These are phyloP conservation scores for Thalassophryne amazonica DNA, from an alignment of 2,797 vertebrate species.

Conservation along the genomic window DNA sequence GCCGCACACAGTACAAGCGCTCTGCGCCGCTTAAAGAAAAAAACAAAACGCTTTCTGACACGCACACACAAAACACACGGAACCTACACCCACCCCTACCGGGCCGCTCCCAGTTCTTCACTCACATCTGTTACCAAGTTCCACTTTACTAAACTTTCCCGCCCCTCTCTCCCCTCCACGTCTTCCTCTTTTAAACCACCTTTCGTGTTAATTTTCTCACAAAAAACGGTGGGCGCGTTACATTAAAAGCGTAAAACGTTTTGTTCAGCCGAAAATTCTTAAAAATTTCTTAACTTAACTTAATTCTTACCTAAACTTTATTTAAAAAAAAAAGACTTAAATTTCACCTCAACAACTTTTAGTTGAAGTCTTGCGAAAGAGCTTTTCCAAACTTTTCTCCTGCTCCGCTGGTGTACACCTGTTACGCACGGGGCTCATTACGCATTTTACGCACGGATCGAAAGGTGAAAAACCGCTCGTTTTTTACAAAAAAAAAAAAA, in stretches of 20 bases:
- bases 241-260: too few relatives aligned
- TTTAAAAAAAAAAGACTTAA: too few relatives aligned
- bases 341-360: neutral
- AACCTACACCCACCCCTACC: slow-evolving; percentile 73
- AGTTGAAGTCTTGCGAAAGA: neutral
- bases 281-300: too few relatives aligned
- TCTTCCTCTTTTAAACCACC: slow-evolving; percentile 1
- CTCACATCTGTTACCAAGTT: slow-evolving; percentile 79
- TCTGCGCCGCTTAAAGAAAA: too few relatives aligned
- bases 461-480: slow-evolving; percentile 2
- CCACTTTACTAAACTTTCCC: slow-evolving; percentile 72
- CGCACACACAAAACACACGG: slow-evolving; percentile 67
- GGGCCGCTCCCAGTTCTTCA: slow-evolving; percentile 75
- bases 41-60: slow-evolving; percentile 2
- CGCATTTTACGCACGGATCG: slow-evolving; percentile 42
- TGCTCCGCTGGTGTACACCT: slow-evolving; percentile 29
- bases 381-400: slow-evolving; percentile 17
- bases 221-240: too few relatives aligned
- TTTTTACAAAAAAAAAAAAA: too few relatives aligned
- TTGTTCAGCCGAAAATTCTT: too few relatives aligned
- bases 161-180: slow-evolving; percentile 2
- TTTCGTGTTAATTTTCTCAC: slow-evolving; percentile 40
- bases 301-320: too few relatives aligned
- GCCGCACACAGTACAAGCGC: too few relatives aligned
- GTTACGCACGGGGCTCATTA: slow-evolving; percentile 44